phyloP scores from a whole-genome alignment of 2,113 vertebrate species.

The Carassius gibelio region DNA sequence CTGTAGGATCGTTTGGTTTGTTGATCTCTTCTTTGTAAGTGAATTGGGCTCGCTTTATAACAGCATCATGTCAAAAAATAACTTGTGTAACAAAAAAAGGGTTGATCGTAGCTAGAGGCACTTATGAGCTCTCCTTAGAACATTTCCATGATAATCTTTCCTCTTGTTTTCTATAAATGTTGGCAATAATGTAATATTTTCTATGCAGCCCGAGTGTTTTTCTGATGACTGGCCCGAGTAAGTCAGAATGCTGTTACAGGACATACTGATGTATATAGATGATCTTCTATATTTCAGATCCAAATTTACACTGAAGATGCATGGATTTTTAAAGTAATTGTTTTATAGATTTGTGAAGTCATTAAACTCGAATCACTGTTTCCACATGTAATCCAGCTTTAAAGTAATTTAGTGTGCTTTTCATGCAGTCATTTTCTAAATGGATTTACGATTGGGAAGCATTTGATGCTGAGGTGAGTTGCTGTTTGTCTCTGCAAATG shows the following conservation, averaged over 20 bases:
- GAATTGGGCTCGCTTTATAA: constrained; percentile 55
- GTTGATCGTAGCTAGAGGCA: constrained; percentile 74
- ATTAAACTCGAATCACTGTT: constrained; percentile 82
- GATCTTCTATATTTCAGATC: constrained; percentile 94
- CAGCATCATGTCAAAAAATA: constrained; percentile 63
- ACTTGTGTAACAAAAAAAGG: constrained; percentile 34
- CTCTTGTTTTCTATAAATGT: constrained; percentile 74
- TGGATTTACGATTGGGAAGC: background rate
- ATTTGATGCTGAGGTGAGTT: background rate
- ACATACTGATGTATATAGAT: constrained; percentile 94
- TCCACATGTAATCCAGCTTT: constrained; percentile 63
- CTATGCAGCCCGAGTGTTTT: constrained; percentile 97
- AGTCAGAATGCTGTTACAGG: constrained; percentile 92
- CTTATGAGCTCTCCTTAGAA: constrained; percentile 67
- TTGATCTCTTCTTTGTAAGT: constrained; percentile 66
- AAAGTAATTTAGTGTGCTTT: constrained; percentile 45
- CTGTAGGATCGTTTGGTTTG: constrained; percentile 71
- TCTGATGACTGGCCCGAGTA: constrained; percentile 84
- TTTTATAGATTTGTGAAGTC: constrained; percentile 84
- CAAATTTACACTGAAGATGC: constrained; percentile 89
- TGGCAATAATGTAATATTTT: constrained; percentile 97
- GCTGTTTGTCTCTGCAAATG: background rate
- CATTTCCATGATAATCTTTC: constrained; percentile 77
- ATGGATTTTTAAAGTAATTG: constrained; percentile 80
- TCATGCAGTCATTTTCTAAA: background rate